Evolutionary conservation across 2,113 vertebrate species (phyloP), one percentile per base, ranked within the genome.

Genomic region (Madoqua kirkii): DNA sequence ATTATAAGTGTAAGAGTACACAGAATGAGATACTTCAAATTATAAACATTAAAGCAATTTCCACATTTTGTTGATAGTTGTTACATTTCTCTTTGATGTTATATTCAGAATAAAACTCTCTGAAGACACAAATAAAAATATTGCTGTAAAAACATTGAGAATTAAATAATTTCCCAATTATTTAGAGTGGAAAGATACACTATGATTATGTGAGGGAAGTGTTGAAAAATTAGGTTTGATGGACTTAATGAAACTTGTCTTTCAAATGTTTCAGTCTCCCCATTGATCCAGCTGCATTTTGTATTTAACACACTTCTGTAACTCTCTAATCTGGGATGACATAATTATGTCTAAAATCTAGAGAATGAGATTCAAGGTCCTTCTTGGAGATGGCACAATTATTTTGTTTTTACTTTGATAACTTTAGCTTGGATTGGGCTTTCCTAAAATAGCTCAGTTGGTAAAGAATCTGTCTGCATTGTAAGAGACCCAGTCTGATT

Each of bases 401-500:
- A 43, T 78, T n/a, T 82, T 82, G 15, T 29, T 59, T 81, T 95
- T 67, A 19, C n/a, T 81, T 64, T 81, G 40, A 64, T 81, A 67
- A 33, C 40, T 67, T 31, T 48, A 21, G 11, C 50, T 92, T 40
- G 19, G n/a, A 71, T 71, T 71, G 67, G 67, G 67, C n/a, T 71
- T 71, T 11, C 67, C 9, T 71, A 23, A 36, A 23, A 36, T 36
- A 36, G n/a, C 67, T 71, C n/a, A 71, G 67, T 21, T 71, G n/a
- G n/a, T 71, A 71, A 71, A 36, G n/a, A 36, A 71, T 36, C 2
- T n/a, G 19, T 36, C 67, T 71, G 19, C 67, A 71, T 23, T 71
- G 1, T 71, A 36, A 71, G n/a, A 36, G 2, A 71, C 19, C 67
- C 0, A 0, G 19, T 36, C 36, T 0, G 0, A 71, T 40, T 40